Conservation (phyloP, 2,888 invertebrate genomes). For the Brenthis hecate region DNA sequence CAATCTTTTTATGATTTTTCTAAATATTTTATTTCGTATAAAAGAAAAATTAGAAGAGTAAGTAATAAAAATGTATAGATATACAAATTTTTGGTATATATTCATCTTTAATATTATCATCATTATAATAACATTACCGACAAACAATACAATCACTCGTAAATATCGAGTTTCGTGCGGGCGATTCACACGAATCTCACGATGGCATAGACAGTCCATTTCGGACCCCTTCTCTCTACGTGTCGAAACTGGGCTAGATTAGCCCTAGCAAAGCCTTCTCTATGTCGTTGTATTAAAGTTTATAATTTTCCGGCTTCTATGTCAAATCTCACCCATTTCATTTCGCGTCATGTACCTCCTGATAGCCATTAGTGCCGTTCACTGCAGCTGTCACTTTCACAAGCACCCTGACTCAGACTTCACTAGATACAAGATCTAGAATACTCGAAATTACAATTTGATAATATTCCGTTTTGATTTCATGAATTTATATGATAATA, state of each 20-base stretch:
- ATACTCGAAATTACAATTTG: slow-evolving; percentile 14
- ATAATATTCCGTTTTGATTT: slow-evolving; percentile 5
- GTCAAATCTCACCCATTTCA: slow-evolving; percentile 44
- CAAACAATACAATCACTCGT: slow-evolving; percentile 16
- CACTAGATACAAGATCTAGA: slow-evolving; percentile 37
- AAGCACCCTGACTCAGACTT: slow-evolving; percentile 47
- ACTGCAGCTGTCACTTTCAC: slow-evolving; percentile 66
- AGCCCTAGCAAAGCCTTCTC: slow-evolving; percentile 24
- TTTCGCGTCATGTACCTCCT: slow-evolving; percentile 46
- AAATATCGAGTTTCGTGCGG: slow-evolving; percentile 31
- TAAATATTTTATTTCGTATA: no score
- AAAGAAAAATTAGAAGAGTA: no score
- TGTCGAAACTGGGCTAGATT: slow-evolving; percentile 23
- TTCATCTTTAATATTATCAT: not conserved
- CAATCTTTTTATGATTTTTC: no score
- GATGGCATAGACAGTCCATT: slow-evolving; percentile 34
- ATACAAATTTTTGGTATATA: no score
- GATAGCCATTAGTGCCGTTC: slow-evolving; percentile 57
- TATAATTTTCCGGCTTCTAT: slow-evolving; percentile 28
- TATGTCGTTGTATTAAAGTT: slow-evolving; percentile 38
- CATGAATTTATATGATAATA: not conserved
- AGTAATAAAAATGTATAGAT: no score
- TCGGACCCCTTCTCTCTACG: slow-evolving; percentile 35
- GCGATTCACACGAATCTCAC: slow-evolving; percentile 34
- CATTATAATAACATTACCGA: slow-evolving; percentile 13